Evolutionary conservation across 1,140 invertebrate genomes (phyloP).

Genomic region (Polypedilum pembai): DNA sequence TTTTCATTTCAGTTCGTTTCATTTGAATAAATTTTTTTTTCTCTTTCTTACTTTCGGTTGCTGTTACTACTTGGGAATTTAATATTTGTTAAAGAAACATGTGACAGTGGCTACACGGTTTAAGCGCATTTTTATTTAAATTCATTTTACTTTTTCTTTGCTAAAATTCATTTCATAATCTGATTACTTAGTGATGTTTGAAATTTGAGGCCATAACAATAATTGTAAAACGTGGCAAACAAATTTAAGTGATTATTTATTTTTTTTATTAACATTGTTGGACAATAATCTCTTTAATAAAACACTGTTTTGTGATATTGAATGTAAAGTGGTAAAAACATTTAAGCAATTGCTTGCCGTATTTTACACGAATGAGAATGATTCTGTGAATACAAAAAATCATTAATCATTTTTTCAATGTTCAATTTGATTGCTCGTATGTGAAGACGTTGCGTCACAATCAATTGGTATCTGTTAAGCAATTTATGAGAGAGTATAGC

Average conservation of each 20-base stretch:
- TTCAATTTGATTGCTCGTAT: not conserved
- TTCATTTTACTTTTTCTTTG: no score
- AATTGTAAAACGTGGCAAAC: not conserved
- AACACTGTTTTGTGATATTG: not conserved
- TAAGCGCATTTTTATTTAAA: no score
- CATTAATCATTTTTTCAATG: not conserved
- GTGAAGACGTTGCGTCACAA: not conserved
- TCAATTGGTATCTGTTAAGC: not conserved
- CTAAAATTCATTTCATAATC: not conserved
- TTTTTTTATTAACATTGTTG: not conserved
- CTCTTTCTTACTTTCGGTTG: not conserved
- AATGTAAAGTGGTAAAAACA: conserved; percentile 3
- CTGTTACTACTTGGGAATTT: conserved; percentile 4
- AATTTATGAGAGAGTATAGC: not conserved
- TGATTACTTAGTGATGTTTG: not conserved
- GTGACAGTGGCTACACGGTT: no score
- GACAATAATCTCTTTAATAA: not conserved
- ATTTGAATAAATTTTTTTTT: not conserved
- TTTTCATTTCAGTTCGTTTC: not conserved
- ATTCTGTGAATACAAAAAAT: conserved; percentile 13
- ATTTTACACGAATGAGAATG: conserved; percentile 6
- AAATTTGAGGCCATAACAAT: not conserved
- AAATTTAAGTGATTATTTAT: not conserved
- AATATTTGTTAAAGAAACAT: not conserved
- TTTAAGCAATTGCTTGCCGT: not conserved